These are phyloP conservation scores for Neelides sp. DNA, from an alignment of 1,140 invertebrate genomes.

Conservation along the genomic window DNA sequence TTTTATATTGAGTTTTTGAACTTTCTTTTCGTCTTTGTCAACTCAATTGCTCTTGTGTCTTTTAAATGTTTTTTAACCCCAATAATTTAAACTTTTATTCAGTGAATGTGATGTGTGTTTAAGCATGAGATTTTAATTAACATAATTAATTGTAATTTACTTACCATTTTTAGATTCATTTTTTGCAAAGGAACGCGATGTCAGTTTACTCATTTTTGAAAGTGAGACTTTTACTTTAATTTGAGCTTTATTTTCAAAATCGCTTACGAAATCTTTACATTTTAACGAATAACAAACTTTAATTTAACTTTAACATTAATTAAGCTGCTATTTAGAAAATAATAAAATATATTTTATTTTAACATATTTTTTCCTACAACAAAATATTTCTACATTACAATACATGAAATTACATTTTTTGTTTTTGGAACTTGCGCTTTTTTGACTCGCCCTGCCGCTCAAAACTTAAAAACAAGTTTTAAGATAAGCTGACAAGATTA, in stretches of 20 bases:
- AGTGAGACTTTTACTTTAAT: slow-evolving; percentile 33
- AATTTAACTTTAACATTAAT: too few species aligned
- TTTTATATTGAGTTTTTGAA: slow-evolving; percentile 7
- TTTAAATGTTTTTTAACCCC: too few species aligned
- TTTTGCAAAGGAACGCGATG: slow-evolving; percentile 36
- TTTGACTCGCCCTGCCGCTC: too few species aligned
- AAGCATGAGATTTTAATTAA: slow-evolving; percentile 11
- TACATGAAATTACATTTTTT: not conserved
- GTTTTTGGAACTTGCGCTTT: not conserved
- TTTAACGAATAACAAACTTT: too few species aligned
- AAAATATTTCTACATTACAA: not conserved
- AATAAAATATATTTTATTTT: too few species aligned
- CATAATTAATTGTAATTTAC: slow-evolving; percentile 14
- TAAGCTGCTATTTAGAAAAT: too few species aligned
- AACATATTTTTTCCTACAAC: not conserved
- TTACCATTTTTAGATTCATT: slow-evolving; percentile 36
- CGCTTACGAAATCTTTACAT: slow-evolving; percentile 7
- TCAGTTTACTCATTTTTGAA: slow-evolving; percentile 38
- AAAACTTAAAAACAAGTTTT: too few species aligned
- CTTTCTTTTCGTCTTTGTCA: slow-evolving; percentile 14
- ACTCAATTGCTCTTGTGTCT: not conserved
- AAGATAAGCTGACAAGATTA: too few species aligned
- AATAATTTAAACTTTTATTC: not conserved
- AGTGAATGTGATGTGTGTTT: slow-evolving; percentile 7
- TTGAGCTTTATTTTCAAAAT: slow-evolving; percentile 13